Percentiles rank a stretch among this genome's conserved stretches.
Conservation (phyloP, 2,113 vertebrate genomes). For the Lophius piscatorius region DNA sequence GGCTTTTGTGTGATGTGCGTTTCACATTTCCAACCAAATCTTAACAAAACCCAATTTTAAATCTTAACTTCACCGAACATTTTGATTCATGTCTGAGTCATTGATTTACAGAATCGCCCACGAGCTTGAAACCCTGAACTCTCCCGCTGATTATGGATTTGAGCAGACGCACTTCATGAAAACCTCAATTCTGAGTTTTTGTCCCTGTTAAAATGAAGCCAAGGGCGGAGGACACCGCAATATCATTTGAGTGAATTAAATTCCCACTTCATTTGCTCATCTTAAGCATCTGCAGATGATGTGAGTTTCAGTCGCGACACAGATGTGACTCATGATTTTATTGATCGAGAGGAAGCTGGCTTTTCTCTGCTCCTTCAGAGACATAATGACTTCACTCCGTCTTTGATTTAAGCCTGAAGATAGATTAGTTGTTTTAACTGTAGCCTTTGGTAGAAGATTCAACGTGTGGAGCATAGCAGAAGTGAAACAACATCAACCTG, state of each 20-base stretch:
- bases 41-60: conserved; percentile 36
- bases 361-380: neutral
- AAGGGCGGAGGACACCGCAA: conserved; percentile 20
- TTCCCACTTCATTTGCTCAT: conserved; percentile 34
- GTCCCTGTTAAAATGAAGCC: conserved; percentile 4
- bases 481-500: no score
- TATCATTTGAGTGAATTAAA: conserved; percentile 18
- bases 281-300: conserved; percentile 29
- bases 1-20: no score
- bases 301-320: conserved; percentile 3
- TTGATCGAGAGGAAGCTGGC: neutral
- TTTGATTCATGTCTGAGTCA: conserved; percentile 36
- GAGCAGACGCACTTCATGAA: conserved; percentile 3
- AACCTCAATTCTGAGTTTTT: conserved; percentile 25
- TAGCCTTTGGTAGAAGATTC: neutral
- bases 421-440: neutral
- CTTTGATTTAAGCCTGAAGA: conserved; percentile 1
- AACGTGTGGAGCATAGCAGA: no score
- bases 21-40: conserved; percentile 32
- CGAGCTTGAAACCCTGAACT: conserved; percentile 10
- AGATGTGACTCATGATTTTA: conserved; percentile 6
- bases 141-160: conserved; percentile 44
- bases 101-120: conserved; percentile 34
- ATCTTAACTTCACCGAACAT: conserved; percentile 36
- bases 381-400: neutral